A percentile compares a stretch with the other conserved stretches of the same genome.
phyloP scores from a whole-genome alignment of 2,113 vertebrate species.

The Macquaria ambigua region DNA sequence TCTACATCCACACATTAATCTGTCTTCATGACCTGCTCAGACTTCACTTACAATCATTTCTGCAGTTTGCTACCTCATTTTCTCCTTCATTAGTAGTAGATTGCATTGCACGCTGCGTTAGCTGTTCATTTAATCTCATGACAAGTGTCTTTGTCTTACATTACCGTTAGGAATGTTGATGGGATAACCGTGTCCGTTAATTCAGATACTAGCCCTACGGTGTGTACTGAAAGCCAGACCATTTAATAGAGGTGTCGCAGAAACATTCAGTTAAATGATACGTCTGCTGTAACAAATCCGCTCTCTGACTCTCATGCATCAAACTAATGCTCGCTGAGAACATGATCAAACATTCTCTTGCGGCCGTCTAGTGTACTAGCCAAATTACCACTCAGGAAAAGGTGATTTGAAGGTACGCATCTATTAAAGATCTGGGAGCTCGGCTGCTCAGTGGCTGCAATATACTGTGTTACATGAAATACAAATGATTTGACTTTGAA shows the following conservation, averaged over 20 bases:
- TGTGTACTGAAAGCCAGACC: conserved; percentile 2
- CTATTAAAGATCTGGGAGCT: conserved; percentile 32
- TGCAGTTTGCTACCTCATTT: conserved; percentile 40
- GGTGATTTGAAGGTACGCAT: conserved; percentile 32
- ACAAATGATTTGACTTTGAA: conserved; percentile 29
- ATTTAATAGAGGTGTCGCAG: conserved; percentile 48
- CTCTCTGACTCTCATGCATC: conserved; percentile 48
- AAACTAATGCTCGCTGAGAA: conserved; percentile 51
- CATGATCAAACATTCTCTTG: conserved; percentile 45
- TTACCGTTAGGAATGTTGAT: conserved; percentile 53
- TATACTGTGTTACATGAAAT: conserved; percentile 31
- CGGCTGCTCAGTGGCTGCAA: background rate
- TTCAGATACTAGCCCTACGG: conserved; percentile 5
- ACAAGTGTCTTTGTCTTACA: conserved; percentile 31
- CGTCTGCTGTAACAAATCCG: conserved; percentile 56
- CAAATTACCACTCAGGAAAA: conserved; percentile 43
- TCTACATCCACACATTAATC: conserved; percentile 20
- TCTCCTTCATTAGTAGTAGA: conserved; percentile 28
- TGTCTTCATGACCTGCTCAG: background rate
- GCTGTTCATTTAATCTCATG: conserved; percentile 40
- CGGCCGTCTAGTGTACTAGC: conserved; percentile 1
- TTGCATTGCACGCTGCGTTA: background rate
- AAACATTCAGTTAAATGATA: conserved; percentile 45
- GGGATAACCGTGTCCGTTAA: conserved; percentile 17
- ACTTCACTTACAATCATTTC: conserved; percentile 23